Evolutionary conservation across 1,140 invertebrate species (phyloP).

Genomic region (Brachystomella parvula): DNA sequence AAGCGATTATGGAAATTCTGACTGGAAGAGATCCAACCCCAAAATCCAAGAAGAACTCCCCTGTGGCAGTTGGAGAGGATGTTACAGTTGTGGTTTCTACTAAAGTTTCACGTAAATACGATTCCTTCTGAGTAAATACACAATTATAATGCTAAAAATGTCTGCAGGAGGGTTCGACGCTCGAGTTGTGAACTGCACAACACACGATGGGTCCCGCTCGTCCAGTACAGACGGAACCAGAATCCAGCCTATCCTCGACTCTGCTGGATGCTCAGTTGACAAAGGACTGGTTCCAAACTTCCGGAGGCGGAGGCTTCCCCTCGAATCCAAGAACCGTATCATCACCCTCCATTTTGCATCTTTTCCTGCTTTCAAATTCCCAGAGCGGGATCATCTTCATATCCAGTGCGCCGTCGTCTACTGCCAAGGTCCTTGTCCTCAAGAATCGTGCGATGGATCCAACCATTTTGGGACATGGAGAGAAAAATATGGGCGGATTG

Average conservation of each 20-base stretch:
- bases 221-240: slow-evolving; percentile 26
- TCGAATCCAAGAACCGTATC: slow-evolving; percentile 29
- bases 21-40: slow-evolving; percentile 34
- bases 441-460: slow-evolving; percentile 41
- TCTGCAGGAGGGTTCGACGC: slow-evolving; percentile 57
- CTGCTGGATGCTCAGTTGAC: slow-evolving; percentile 37
- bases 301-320: slow-evolving; percentile 27
- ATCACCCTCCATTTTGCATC: slow-evolving; percentile 46
- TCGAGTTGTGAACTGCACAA: slow-evolving; percentile 60
- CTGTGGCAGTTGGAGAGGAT: slow-evolving; percentile 36
- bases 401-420: slow-evolving; percentile 54
- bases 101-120: slow-evolving; percentile 34
- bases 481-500: slow-evolving; percentile 40
- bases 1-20: slow-evolving; percentile 37
- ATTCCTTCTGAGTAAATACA: background rate
- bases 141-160: background rate
- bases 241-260: slow-evolving; percentile 35
- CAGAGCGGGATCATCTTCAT: slow-evolving; percentile 62
- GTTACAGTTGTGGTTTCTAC: slow-evolving; percentile 36
- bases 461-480: slow-evolving; percentile 37
- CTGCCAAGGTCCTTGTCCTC: slow-evolving; percentile 58
- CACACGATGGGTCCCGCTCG: slow-evolving; percentile 56
- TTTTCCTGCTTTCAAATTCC: slow-evolving; percentile 71
- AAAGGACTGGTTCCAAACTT: slow-evolving; percentile 35
- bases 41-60: slow-evolving; percentile 30